These are phyloP conservation scores for Tetranychus cinnabarinus DNA, from an alignment of 1,140 invertebrate genomes.

Conservation along the genomic window DNA sequence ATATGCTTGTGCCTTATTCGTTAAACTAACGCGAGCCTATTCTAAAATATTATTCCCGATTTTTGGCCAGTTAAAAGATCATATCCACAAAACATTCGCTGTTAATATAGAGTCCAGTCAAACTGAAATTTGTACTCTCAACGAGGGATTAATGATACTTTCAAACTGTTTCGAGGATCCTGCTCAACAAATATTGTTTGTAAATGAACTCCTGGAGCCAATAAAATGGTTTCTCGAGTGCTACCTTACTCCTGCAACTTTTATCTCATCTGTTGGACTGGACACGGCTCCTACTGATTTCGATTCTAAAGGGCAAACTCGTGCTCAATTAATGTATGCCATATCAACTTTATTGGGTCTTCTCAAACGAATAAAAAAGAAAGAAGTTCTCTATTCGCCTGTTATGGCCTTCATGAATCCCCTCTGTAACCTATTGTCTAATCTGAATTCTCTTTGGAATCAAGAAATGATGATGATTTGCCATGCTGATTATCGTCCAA, in stretches of 20 bases:
- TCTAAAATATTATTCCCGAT: background rate
- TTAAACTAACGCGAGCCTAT: background rate
- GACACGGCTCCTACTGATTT: background rate
- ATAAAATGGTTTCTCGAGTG: background rate
- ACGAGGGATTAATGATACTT: background rate
- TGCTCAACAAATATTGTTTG: background rate
- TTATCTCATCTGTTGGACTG: background rate
- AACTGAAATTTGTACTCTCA: constrained; percentile 1
- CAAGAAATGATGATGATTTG: background rate
- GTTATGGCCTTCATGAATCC: background rate
- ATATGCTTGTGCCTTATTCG: constrained; percentile 25
- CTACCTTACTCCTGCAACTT: background rate
- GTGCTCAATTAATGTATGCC: background rate
- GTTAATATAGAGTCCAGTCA: background rate
- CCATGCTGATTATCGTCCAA: background rate
- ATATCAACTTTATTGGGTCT: background rate
- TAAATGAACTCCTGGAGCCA: background rate
- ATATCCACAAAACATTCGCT: background rate
- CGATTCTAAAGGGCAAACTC: background rate
- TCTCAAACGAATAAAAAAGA: background rate
- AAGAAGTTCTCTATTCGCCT: background rate
- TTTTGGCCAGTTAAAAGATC: background rate
- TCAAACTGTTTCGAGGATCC: background rate
- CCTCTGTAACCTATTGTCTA: background rate
- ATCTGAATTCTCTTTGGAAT: constrained; percentile 1